Evolutionary conservation across 2,888 invertebrate species (phyloP).

Genomic region (Pseudococcus jackbeardsleyi): DNA sequence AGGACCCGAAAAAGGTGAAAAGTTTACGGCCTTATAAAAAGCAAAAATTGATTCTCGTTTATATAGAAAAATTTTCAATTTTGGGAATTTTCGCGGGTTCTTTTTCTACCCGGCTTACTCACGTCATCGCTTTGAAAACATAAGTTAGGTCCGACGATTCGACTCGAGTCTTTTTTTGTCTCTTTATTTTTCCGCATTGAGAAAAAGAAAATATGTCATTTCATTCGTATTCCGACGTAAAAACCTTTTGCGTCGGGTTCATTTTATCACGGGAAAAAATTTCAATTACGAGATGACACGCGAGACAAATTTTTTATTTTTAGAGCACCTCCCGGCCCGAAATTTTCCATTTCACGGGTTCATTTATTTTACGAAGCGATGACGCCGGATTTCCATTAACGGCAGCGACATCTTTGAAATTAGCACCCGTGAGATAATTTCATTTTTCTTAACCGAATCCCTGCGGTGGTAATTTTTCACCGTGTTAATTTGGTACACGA

Average conservation of each 20-base stretch:
- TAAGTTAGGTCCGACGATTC: neutral
- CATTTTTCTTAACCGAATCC: neutral
- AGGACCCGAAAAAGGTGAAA: neutral
- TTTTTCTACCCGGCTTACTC: neutral
- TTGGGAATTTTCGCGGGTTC: neutral
- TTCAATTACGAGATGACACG: neutral
- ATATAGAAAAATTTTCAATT: neutral
- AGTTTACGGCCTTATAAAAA: neutral
- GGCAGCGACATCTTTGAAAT: neutral
- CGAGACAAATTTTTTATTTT: neutral
- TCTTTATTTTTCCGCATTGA: neutral
- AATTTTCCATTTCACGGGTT: neutral
- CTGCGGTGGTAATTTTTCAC: conserved; percentile 4
- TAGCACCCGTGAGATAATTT: neutral
- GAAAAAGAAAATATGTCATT: neutral
- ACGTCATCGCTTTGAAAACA: neutral
- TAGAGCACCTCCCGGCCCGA: too few relatives aligned
- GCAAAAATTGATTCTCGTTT: conserved; percentile 1
- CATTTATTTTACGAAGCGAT: neutral
- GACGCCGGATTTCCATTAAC: neutral
- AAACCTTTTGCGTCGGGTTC: neutral
- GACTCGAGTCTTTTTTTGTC: neutral
- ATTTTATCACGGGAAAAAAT: neutral
- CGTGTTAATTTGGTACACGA: conserved; percentile 19
- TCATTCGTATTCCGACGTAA: neutral